Evolutionary conservation across 2,113 vertebrate species (phyloP).

Genomic region (Aptenodytes patagonicus): DNA sequence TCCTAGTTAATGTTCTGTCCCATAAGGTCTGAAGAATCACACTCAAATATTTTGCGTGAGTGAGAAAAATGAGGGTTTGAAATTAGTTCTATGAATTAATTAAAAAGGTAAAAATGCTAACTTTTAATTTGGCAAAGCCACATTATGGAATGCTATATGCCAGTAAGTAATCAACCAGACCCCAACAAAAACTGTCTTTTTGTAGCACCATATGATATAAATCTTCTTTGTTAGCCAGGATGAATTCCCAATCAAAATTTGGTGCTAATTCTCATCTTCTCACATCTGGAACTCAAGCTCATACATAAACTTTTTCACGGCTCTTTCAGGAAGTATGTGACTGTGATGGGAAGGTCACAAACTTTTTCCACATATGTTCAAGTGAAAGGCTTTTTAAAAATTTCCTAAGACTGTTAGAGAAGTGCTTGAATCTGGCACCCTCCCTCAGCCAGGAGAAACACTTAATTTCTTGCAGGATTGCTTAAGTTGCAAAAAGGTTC

Average conservation of each 20-base stretch:
- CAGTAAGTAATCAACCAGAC: background rate
- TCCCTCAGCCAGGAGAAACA: conserved; percentile 16
- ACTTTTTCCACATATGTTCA: background rate
- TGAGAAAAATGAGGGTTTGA: background rate
- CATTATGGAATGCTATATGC: background rate
- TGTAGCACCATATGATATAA: background rate
- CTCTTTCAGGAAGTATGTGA: background rate
- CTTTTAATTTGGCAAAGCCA: background rate
- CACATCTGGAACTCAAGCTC: background rate
- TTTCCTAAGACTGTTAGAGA: background rate
- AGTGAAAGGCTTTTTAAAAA: background rate
- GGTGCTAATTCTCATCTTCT: background rate
- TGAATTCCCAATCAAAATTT: background rate
- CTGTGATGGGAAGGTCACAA: background rate
- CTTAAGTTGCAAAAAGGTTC: background rate
- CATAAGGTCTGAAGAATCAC: background rate
- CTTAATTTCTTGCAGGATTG: background rate
- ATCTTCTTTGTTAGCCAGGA: background rate
- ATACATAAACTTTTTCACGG: background rate
- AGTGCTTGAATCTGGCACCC: background rate
- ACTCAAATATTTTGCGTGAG: background rate
- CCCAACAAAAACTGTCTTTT: background rate
- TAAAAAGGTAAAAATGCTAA: background rate
- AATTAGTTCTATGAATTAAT: background rate
- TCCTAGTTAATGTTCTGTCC: background rate